Evolutionary conservation across 2,888 invertebrate genomes (phyloP).

Genomic region (Steinernema carpocapsae): DNA sequence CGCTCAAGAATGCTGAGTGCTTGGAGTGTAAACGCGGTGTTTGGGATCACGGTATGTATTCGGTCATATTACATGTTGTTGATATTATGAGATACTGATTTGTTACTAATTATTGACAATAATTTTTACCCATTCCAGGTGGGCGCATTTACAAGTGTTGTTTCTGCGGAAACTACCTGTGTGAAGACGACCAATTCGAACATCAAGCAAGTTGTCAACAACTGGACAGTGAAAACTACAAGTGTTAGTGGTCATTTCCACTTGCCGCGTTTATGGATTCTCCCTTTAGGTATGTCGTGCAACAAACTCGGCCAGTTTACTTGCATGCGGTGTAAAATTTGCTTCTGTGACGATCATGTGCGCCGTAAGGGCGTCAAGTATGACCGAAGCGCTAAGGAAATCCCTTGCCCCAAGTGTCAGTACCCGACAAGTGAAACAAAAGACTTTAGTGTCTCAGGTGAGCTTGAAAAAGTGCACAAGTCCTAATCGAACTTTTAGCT

Average conservation of each 20-base stretch:
- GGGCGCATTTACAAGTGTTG: conserved; percentile 80
- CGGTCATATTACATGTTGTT: no score
- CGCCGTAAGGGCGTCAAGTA: conserved; percentile 87
- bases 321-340: conserved; percentile 90
- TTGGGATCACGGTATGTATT: conserved; percentile 84
- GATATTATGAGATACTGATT: no score
- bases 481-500: conserved; percentile 52
- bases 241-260: conserved; percentile 75
- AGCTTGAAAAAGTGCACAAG: conserved; percentile 69
- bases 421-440: conserved; percentile 90
- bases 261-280: conserved; percentile 39
- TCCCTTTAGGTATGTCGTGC: conserved; percentile 81
- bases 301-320: conserved; percentile 93
- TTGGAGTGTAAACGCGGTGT: conserved; percentile 90
- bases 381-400: conserved; percentile 74
- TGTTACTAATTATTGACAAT: neutral
- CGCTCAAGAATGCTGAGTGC: conserved; percentile 85
- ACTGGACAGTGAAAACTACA: conserved; percentile 89
- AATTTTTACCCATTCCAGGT: conserved; percentile 64
- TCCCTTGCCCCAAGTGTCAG: conserved; percentile 92
- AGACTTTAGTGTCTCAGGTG: conserved; percentile 92
- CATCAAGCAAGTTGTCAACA: conserved; percentile 96
- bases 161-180: conserved; percentile 82
- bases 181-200: conserved; percentile 94
- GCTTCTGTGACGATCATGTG: conserved; percentile 95